Evolutionary conservation across 1,140 invertebrate species (phyloP), one percentile per base, ranked within the genome.

Genomic region (Drosophila nasuta): DNA sequence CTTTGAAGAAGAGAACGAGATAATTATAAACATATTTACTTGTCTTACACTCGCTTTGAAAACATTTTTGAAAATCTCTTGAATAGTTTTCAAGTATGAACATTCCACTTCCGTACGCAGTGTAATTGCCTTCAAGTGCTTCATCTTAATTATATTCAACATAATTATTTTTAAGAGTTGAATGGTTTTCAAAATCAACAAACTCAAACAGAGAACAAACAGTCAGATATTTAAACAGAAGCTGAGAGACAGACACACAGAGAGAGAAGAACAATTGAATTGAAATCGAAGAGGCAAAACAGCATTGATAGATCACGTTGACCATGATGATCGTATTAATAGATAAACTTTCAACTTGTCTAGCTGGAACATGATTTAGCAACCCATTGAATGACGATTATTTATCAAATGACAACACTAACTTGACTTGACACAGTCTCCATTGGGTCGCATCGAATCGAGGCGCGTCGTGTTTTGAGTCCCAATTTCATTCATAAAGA

Each of bases 401-500:
- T 81, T 82, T 80, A 83, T 77, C 60, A 75, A 81, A 67, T 75
- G 67, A 78, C 67, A 88, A 89, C 64, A 80, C 73, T 69, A 80
- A 54, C 51, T 81, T 76, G 77, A 86, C 20, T 81, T 76, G 77
- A 86, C 20, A 60, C 46, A 57, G 62, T 46, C 67, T 62, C 35
- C 35, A 10, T 10, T 38, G 35, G 8, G 35, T 3, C 35, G 35
- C 35, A 10, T 11, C 35, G 8, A 38, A 38, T 38, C 35, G 35
- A 38, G 35, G 35, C 35, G 35, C 35, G 35, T 38, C 35, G 35
- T 38, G 38, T 49, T 13, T 17, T 5, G 66, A 59, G 52, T 35
- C 43, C 66, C 69, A 66, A 76, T 81, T 72, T 88, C 85, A 88
- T 88, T 89, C 85, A 88, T 81, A 69, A 76, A 63, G 35, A 75